Base-by-base conservation (phyloP, 2,113 vertebrate genomes). In the Pomatostomus ruficeps region DNA sequence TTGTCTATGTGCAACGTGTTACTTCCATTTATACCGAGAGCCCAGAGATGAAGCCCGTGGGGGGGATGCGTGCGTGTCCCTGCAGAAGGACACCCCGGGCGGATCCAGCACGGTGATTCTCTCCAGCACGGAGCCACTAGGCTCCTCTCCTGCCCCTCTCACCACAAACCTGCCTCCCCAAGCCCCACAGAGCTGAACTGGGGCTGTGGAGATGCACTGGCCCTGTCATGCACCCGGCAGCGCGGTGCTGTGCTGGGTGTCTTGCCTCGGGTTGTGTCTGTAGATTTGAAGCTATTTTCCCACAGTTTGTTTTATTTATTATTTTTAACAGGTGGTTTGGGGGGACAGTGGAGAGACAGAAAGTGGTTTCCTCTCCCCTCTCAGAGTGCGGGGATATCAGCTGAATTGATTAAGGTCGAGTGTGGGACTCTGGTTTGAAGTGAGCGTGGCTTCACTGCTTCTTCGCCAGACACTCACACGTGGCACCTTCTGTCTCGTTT, bases 191-290 rank as follows among this genome's bases (percentile, higher is more conserved):
- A 79, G 18, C 45, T 17, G 2, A 18, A 5, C 49, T 11, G 71
- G 55, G 1, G 1, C 42, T 29, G 19, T 33, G 35, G 31, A 38
- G 42, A 5, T 9, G 42, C 24, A 1, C 21, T 16, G 61, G 19
- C 38, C 29, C 46, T 6, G 0, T 21, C 8, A 1, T 1, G 7
- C 15, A 8, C 12, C 19, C 40, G 46, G 42, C 36, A 76, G 58
- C 0, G 0, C 1, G 0, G 3, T 16, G 18, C 3, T 28, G 8
- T 23, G 7, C 31, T 48, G 22, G 1, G 2, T 63, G 55, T 52
- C 46, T 31, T 59, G 12, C 16, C 42, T 67, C 26, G 40, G 40
- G 7, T 18, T 48, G 7, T n/a, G 21, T 12, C 62, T 63, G 11
- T 8, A 14, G 43, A 38, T 73, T 59, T 43, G 18, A 66, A 73